These are phyloP conservation scores for Patiria miniata DNA, from an alignment of 35 echinoderm and acorn worm genomes.

Conservation along the genomic window DNA sequence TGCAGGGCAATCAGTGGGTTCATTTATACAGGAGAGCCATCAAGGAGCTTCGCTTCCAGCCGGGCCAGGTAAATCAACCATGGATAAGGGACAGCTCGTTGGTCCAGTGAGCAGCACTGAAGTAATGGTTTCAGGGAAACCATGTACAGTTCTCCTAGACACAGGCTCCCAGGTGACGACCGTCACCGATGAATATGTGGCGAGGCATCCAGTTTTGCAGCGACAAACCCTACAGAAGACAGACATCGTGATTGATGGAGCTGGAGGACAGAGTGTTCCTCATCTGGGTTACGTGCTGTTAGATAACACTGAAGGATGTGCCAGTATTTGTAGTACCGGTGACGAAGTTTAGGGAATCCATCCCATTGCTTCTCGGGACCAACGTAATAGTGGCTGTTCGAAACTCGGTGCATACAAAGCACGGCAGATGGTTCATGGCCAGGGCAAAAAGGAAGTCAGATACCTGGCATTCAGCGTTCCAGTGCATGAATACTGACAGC, in stretches of 20 bases:
- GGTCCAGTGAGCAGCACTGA: not conserved
- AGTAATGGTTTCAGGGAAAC: not conserved
- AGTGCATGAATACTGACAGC: not conserved
- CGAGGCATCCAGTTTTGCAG: not conserved
- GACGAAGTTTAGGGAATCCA: not conserved
- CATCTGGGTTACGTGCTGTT: not conserved
- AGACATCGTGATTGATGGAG: not conserved
- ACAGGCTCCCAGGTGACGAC: conserved; percentile 42
- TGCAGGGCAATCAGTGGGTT: conserved; percentile 4
- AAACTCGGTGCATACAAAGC: not conserved
- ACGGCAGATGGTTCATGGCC: conserved; percentile 15
- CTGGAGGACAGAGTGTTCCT: not conserved
- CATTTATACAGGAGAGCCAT: too few relatives aligned
- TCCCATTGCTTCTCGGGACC: not conserved
- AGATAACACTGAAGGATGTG: not conserved
- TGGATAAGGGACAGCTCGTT: not conserved
- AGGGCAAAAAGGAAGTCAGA: not conserved
- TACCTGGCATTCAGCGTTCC: not conserved
- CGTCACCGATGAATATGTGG: not conserved
- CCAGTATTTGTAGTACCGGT: conserved; percentile 21
- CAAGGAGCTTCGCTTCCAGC: not conserved
- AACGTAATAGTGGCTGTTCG: not conserved
- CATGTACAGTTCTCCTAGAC: not conserved
- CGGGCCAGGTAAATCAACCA: not conserved
- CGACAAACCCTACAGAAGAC: not conserved